Percentiles rank a stretch among this genome's conserved stretches.
Conservation (phyloP, 2,888 invertebrate genomes). For the Drosophila dives region DNA sequence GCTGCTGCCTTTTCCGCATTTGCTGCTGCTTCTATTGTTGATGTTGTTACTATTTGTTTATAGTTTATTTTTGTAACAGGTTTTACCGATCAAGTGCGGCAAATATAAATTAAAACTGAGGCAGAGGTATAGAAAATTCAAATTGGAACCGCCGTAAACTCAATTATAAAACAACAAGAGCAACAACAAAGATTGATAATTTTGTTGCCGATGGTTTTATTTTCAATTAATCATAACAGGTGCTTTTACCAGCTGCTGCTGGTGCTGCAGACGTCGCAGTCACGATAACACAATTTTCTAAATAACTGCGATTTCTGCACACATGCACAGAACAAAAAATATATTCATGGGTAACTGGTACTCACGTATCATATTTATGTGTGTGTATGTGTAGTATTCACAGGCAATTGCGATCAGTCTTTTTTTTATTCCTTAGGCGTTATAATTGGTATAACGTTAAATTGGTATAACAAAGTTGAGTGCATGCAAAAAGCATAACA, state of each 20-base stretch:
- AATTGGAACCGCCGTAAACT: constrained; percentile 32
- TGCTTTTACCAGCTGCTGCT: constrained; percentile 3
- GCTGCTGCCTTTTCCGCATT: constrained; percentile 48
- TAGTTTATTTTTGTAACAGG: constrained; percentile 69
- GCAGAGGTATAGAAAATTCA: constrained; percentile 20
- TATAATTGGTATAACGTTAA: not conserved
- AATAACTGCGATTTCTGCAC: constrained; percentile 32
- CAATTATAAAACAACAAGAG: constrained; percentile 5
- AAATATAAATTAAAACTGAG: constrained; percentile 36
- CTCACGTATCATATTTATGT: not conserved
- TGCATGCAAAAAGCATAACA: not conserved
- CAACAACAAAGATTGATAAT: constrained; percentile 13
- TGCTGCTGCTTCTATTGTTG: constrained; percentile 15
- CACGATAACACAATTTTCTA: constrained; percentile 45
- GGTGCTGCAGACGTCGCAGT: constrained; percentile 13
- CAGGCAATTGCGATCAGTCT: constrained; percentile 40
- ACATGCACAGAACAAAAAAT: constrained; percentile 4
- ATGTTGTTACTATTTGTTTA: constrained; percentile 39
- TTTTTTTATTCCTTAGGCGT: constrained; percentile 7
- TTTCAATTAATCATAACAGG: constrained; percentile 28
- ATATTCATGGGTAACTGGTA: not conserved
- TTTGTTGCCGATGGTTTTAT: constrained; percentile 22
- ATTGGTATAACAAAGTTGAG: not conserved
- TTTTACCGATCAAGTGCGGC: constrained; percentile 34
- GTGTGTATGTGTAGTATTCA: constrained; percentile 3